Evolutionary conservation across 2,113 vertebrate species (phyloP), one percentile per base, ranked within the genome.

Genomic region (Platichthys flesus): DNA sequence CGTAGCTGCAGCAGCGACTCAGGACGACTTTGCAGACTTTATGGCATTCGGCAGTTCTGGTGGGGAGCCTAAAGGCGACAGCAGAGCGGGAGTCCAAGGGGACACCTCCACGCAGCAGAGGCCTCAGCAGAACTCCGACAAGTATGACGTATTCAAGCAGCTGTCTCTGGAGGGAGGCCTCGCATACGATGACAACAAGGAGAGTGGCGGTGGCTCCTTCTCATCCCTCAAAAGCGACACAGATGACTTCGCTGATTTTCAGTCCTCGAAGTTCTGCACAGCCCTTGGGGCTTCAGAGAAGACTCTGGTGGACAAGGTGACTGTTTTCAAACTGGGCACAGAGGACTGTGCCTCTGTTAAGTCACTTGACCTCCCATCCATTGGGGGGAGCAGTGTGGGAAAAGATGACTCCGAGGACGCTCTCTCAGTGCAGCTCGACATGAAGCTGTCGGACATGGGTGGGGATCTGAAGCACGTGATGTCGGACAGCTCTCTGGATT

Each of bases 401-500:
- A 98, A 98, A 89, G 98, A 99, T 74, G 98, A 99, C 93, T 99
- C 97, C 0, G 98, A 99, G 95, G 98, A 99, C 9, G 95, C 98
- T 0, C 95, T 99, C 12, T 99, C 98, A 64, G 96, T 97, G 89
- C 97, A 99, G 94, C 96, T 99, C 95, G 97, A 99, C 96, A 97
- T 99, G 96, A 99, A 99, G 95, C 91, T 98, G 90, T 95, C 97
- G 66, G 98, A 99, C 91, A 95, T 98, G 91, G 96, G 97, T 78
- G 98, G 97, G 89, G 98, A 99, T 94, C 95, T 99, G 95, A 98
- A 98, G 92, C 98, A 99, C 79, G 98, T 97, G 94, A 96, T 98
- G 95, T 99, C 98, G 88, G 98, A 99, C 97, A 99, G 98, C 95
- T 99, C 98, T 92, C 93, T 99, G 96, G 98, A 99, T 96, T 96